Base-by-base conservation (phyloP, 2,797 vertebrate genomes). In the Aeoliscus strigatus region DNA sequence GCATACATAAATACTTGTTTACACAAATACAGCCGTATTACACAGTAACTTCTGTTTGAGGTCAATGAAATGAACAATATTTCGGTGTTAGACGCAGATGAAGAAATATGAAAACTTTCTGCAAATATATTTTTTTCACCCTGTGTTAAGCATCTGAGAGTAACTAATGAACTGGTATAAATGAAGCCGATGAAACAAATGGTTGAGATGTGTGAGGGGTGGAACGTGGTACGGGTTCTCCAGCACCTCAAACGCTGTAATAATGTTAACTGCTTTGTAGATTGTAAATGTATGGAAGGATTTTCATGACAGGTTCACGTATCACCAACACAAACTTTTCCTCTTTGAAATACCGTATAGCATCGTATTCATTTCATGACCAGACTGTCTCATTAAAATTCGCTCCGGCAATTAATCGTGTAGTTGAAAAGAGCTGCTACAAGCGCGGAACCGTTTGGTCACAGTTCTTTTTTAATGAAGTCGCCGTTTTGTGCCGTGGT, bases 401-500 rank as follows among this genome's bases (percentile, higher is more conserved):
- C 38, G 64, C 47, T 49, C 32, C 56, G 45, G 55, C 69, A 78
- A 75, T 79, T 76, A 81, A 52, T 62, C 24, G 26, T 14, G 27
- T 41, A 26, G 54, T 72, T 73, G 41, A 66, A 79, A 71, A 33
- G 56, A 66, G 48, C 18, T 2, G 7, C 53, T 38, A 61, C 40
- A 43, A 73, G 34, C 30, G 24, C 60, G 51, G 51, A 61, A 57
- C 46, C 45, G 34, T 63, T 76, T 73, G 36, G 40, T 62, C 54
- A 56, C 51, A 58, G 39, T 66, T 26, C 35, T 67, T n/a, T 79
- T 73, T 64, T 77, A 83, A 81, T 73, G 64, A 84, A 75, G 73
- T 66, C 57, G 64, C 33, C 61, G 57, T 64, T 70, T 68, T 63
- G 46, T 78, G 26, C 66, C 70, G 51, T 77, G 9, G 39, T 49